phyloP scores from a whole-genome alignment of 2,888 invertebrate species.

The Tetranychus piercei region DNA sequence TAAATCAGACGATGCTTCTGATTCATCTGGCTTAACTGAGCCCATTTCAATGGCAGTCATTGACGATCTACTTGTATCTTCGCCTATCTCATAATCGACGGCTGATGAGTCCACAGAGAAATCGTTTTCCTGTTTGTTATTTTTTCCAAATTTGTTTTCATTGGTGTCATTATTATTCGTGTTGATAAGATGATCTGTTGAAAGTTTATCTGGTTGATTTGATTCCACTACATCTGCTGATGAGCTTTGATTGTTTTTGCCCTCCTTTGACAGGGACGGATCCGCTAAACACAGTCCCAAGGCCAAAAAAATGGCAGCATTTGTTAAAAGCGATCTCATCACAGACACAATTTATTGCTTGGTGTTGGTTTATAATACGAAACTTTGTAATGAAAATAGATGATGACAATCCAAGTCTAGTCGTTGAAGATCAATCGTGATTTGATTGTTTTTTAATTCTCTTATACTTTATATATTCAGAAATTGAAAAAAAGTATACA shows the following conservation, averaged over 20 bases:
- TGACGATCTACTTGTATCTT: neutral
- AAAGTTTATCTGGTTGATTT: neutral
- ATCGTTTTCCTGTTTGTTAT: neutral
- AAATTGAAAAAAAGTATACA: too few relatives aligned
- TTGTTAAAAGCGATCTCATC: neutral
- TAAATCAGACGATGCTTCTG: neutral
- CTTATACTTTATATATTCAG: too few relatives aligned
- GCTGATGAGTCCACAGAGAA: neutral
- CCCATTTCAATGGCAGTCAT: neutral
- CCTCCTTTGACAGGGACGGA: neutral
- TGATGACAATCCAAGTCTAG: neutral
- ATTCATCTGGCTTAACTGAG: neutral
- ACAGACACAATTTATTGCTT: neutral
- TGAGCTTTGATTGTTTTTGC: neutral
- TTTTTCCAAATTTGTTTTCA: neutral
- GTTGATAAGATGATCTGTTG: neutral
- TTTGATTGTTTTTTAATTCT: too few relatives aligned
- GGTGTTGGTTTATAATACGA: neutral
- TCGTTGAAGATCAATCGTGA: too few relatives aligned
- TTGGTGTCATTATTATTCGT: neutral
- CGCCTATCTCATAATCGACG: neutral
- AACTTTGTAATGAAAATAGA: neutral
- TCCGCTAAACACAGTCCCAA: neutral
- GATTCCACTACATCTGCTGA: neutral
- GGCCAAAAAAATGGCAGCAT: neutral